Evolutionary conservation across 1,140 invertebrate genomes (phyloP), one percentile per base, ranked within the genome.

Genomic region (Megathymus violae): DNA sequence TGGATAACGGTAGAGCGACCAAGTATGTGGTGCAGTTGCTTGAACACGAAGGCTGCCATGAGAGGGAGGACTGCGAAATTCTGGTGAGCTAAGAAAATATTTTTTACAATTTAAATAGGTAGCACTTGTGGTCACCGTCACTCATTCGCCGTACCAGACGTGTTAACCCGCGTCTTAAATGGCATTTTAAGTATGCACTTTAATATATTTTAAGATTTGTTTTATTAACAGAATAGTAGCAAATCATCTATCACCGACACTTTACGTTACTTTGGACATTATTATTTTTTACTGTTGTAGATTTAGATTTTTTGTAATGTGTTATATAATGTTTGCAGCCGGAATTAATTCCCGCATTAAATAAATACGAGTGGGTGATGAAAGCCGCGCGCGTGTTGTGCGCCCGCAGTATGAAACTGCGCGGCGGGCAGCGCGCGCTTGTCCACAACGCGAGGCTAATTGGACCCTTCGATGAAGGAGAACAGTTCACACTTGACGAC

Each of bases 401-500:
- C 51, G 92, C 92, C 61, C 91, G 94, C 64, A 92, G 93, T 1
- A 62, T 95, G 40, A 88, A 91, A 13, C 80, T 94, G 31, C 87
- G 87, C 6, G 88, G 86, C 0, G 94, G 95, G 4, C 85, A 91
- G 46, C 92, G 94, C 68, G 95, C 95, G 3, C 86, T 99, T 5
- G 92, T 99, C 10, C 95, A 95, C 43, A 99, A 99, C 92, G 98
- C 98, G n/a, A 93, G 96, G 50, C 92, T 99, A 9, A 92, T 98
- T 58, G 98, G 98, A 4, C 97, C 98, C 0, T 92, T 99, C 5
- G 89, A 93, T 0, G 80, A 92, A 0, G 87, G 92, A 36, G 98
- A 99, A 85, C 82, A 85, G 17, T 98, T 99, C 84, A 95, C 94
- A n/a, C 91, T 93, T 13, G 98, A 99, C 60, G 99, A 99, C 91